Percentiles rank a stretch among this genome's conserved stretches.
phyloP scores from a whole-genome alignment of 2,797 vertebrate species.

The Novumbra hubbsi region DNA sequence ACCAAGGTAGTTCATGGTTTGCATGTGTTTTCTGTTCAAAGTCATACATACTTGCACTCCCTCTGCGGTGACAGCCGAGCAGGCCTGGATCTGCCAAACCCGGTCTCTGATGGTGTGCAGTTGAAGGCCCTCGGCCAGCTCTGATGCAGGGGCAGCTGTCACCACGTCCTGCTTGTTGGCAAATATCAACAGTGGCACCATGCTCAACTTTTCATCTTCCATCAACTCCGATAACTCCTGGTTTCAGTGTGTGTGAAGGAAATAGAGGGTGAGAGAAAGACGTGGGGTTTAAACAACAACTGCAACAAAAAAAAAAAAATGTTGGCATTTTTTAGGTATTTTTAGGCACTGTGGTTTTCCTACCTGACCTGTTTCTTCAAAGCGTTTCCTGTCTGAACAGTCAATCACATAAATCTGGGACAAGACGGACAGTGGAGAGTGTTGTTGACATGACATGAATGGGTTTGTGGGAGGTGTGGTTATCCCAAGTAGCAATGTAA shows the following conservation, averaged over 20 bases:
- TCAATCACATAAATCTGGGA: slow-evolving; percentile 85
- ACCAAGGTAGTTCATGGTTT: not conserved
- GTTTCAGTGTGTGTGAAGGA: not conserved
- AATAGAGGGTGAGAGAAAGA: not conserved
- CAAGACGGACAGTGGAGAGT: slow-evolving; percentile 17
- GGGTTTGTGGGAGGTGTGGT: too few species aligned
- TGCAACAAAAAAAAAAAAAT: not conserved
- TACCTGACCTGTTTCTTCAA: slow-evolving; percentile 83
- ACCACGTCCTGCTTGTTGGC: slow-evolving; percentile 78
- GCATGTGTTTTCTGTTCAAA: slow-evolving; percentile 8
- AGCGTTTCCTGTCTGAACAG: slow-evolving; percentile 82
- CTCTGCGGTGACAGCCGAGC: slow-evolving; percentile 69
- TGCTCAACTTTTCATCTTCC: slow-evolving; percentile 70
- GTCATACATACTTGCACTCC: slow-evolving; percentile 68
- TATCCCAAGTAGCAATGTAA: too few species aligned
- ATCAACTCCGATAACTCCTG: slow-evolving; percentile 73
- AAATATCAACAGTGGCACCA: slow-evolving; percentile 72
- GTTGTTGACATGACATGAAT: not conserved
- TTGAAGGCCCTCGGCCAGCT: slow-evolving; percentile 69
- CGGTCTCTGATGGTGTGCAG: slow-evolving; percentile 74
- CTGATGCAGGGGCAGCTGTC: slow-evolving; percentile 67
- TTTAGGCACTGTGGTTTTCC: not conserved
- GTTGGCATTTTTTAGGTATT: not conserved
- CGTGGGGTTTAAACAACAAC: not conserved
- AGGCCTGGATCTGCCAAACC: slow-evolving; percentile 78